Evolutionary conservation across 1,140 invertebrate genomes (phyloP).

Genomic region (Drosophila sulfurigaster): DNA sequence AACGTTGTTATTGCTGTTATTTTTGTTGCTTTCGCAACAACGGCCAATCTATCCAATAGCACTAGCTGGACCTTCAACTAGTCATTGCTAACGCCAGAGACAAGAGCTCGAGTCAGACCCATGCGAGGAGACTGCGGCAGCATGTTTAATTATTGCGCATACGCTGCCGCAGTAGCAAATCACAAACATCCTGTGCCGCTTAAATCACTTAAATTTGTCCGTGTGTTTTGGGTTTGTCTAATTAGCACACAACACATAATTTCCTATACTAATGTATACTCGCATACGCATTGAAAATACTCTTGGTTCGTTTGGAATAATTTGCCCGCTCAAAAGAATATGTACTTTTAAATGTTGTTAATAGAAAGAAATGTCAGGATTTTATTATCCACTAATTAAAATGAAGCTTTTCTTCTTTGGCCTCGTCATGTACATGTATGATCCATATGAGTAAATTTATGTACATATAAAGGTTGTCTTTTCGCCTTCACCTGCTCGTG

Average conservation of each 20-base stretch:
- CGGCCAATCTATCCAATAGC: conserved; percentile 5
- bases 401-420: too few relatives aligned
- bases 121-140: conserved; percentile 21
- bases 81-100: conserved; percentile 12
- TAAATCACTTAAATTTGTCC: conserved; percentile 39
- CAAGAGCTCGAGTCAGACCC: conserved; percentile 7
- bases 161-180: conserved; percentile 63
- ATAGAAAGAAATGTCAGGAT: too few relatives aligned
- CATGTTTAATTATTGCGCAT: conserved; percentile 76
- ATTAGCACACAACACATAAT: conserved; percentile 49
- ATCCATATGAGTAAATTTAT: too few relatives aligned
- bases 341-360: too few relatives aligned
- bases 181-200: conserved; percentile 72
- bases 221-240: conserved; percentile 45
- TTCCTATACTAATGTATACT: background rate
- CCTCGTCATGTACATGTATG: too few relatives aligned
- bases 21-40: conserved; percentile 22
- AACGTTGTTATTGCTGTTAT: conserved; percentile 2
- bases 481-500: conserved; percentile 7
- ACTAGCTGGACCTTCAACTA: conserved; percentile 36
- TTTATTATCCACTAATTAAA: too few relatives aligned
- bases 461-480: background rate
- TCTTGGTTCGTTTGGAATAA: too few relatives aligned
- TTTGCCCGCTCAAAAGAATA: too few relatives aligned
- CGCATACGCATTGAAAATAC: too few relatives aligned